A percentile compares a stretch with the other conserved stretches of the same genome.
Conservation (phyloP, 2,888 invertebrate genomes). For the Ptycholaimellus sp. region DNA sequence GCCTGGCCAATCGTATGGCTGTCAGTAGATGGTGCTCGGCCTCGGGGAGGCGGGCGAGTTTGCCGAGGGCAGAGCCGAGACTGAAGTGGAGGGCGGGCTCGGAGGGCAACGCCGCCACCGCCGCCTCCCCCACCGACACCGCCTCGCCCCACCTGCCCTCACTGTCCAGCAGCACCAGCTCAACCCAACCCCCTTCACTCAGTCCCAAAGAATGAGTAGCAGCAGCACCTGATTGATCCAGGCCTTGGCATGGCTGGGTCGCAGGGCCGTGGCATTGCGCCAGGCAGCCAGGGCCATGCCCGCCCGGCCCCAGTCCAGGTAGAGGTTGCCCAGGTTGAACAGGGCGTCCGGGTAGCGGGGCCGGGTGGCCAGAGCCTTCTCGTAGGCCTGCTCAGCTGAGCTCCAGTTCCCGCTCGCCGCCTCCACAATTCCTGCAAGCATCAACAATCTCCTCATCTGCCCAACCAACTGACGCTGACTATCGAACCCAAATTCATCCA, state of each 20-base stretch:
- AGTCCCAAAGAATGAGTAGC: too few species aligned
- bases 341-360: slow-evolving; percentile 66
- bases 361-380: slow-evolving; percentile 49
- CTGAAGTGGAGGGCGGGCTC: slow-evolving; percentile 58
- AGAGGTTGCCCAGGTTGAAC: slow-evolving; percentile 83
- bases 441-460: not conserved
- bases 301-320: slow-evolving; percentile 48
- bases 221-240: slow-evolving; percentile 77
- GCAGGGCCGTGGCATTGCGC: slow-evolving; percentile 51
- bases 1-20: slow-evolving; percentile 43
- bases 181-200: slow-evolving; percentile 42
- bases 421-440: not conserved
- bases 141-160: slow-evolving; percentile 44
- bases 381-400: slow-evolving; percentile 48
- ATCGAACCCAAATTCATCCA: slow-evolving; percentile 57
- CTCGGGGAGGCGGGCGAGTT: slow-evolving; percentile 46
- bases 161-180: slow-evolving; percentile 8
- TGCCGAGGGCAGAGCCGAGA: slow-evolving; percentile 64
- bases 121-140: slow-evolving; percentile 43
- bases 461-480: not conserved
- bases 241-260: slow-evolving; percentile 53
- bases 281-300: slow-evolving; percentile 53
- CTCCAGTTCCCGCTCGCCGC: not conserved
- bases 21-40: slow-evolving; percentile 56
- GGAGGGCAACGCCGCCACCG: slow-evolving; percentile 44